Evolutionary conservation across 2,797 vertebrate species (phyloP).

Genomic region (Leuciscus waleckii): DNA sequence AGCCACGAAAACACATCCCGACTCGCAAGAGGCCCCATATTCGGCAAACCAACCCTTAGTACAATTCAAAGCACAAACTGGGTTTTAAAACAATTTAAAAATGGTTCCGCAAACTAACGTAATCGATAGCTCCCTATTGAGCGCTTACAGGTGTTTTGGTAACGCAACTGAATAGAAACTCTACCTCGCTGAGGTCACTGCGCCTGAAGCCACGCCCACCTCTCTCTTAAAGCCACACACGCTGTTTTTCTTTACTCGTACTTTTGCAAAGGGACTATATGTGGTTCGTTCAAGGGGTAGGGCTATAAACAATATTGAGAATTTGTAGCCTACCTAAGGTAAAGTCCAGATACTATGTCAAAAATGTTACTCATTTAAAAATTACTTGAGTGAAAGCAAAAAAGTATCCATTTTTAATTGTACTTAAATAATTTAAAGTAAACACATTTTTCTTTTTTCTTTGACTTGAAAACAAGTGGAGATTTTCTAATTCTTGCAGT

Average conservation of each 20-base stretch:
- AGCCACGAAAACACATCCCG: slow-evolving; percentile 54
- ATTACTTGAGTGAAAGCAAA: neutral
- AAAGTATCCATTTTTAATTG: neutral
- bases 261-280: neutral
- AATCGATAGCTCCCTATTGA: neutral
- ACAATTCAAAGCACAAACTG: neutral
- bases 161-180: slow-evolving; percentile 23
- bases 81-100: neutral
- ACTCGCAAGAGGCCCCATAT: slow-evolving; percentile 50
- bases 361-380: neutral
- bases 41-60: neutral
- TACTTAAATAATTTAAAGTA: neutral
- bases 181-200: slow-evolving; percentile 42
- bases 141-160: slow-evolving; percentile 18
- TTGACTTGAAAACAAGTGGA: neutral
- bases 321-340: neutral
- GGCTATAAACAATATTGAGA: neutral
- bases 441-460: neutral
- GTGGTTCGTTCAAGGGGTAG: too few relatives aligned
- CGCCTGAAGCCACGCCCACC: slow-evolving; percentile 11
- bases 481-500: neutral
- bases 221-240: neutral
- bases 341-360: neutral
- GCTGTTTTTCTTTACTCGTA: slow-evolving; percentile 8
- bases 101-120: neutral